Conservation (phyloP, 2,113 vertebrate species). For the Rhabdomys dilectus region DNA sequence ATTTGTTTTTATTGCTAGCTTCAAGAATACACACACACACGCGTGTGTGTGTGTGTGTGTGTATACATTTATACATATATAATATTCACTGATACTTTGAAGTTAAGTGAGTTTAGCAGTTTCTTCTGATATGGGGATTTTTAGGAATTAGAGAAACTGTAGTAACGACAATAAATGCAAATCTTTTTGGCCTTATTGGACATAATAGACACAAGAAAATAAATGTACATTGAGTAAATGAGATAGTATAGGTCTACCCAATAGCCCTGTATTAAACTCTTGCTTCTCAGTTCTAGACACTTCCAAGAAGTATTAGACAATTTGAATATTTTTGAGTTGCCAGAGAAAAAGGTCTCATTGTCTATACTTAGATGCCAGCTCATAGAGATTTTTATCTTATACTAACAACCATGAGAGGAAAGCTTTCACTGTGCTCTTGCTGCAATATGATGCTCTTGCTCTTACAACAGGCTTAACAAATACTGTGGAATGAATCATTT, state of each 20-base stretch:
- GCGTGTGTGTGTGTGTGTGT: too few species aligned
- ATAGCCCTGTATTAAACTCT: not conserved
- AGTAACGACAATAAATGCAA: not conserved
- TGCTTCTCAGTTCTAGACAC: not conserved
- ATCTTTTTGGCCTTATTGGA: not conserved
- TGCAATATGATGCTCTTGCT: not conserved
- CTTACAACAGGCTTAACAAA: not conserved
- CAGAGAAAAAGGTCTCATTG: not conserved
- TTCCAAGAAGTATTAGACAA: not conserved
- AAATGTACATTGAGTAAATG: not conserved
- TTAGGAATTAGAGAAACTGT: not conserved
- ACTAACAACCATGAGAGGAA: not conserved
- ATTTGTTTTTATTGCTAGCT: not conserved
- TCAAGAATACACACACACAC: not conserved
- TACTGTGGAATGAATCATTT: not conserved
- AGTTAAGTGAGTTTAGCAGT: not conserved
- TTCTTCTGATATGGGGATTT: not conserved
- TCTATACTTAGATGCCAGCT: not conserved
- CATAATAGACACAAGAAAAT: not conserved
- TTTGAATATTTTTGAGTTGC: not conserved
- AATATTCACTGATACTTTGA: not conserved
- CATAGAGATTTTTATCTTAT: not conserved
- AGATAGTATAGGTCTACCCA: not conserved
- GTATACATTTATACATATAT: not conserved
- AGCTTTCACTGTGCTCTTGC: not conserved